Evolutionary conservation across 2,113 vertebrate genomes (phyloP).

Genomic region (Dicentrarchus labrax): DNA sequence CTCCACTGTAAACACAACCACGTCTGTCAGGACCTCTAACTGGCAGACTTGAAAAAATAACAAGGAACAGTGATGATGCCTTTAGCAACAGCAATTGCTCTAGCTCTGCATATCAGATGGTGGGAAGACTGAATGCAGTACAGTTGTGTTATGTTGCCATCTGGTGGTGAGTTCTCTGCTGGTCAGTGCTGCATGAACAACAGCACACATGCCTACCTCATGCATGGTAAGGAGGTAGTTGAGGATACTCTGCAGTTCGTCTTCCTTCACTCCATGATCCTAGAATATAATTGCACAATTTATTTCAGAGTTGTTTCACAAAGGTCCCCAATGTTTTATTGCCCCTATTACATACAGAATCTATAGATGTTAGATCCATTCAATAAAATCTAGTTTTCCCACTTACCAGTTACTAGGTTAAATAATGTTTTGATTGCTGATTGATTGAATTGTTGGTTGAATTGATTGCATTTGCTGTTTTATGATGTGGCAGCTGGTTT

Average conservation of each 20-base stretch:
- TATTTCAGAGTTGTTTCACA: neutral
- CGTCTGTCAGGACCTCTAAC: conserved; percentile 52
- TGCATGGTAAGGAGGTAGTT: conserved; percentile 98
- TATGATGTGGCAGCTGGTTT: neutral
- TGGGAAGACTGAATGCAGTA: neutral
- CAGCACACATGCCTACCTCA: conserved; percentile 86
- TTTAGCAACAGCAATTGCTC: conserved; percentile 17
- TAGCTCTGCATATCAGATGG: conserved; percentile 10
- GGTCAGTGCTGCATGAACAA: neutral
- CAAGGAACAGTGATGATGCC: conserved; percentile 46
- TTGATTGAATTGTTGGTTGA: too few species aligned
- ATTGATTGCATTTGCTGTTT: too few species aligned
- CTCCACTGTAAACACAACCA: conserved; percentile 65
- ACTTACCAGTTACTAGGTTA: too few species aligned
- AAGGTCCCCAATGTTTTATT: neutral
- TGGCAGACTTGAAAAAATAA: conserved; percentile 60
- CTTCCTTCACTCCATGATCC: conserved; percentile 97
- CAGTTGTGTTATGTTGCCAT: conserved; percentile 69
- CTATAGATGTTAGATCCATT: neutral
- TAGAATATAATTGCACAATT: conserved; percentile 75
- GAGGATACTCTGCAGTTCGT: conserved; percentile 97
- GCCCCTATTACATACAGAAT: neutral
- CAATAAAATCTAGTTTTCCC: neutral
- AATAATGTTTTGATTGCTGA: too few species aligned
- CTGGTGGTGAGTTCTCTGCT: conserved; percentile 74